Conservation (phyloP, 2,888 invertebrate genomes). For the Scrobipalpa costella region DNA sequence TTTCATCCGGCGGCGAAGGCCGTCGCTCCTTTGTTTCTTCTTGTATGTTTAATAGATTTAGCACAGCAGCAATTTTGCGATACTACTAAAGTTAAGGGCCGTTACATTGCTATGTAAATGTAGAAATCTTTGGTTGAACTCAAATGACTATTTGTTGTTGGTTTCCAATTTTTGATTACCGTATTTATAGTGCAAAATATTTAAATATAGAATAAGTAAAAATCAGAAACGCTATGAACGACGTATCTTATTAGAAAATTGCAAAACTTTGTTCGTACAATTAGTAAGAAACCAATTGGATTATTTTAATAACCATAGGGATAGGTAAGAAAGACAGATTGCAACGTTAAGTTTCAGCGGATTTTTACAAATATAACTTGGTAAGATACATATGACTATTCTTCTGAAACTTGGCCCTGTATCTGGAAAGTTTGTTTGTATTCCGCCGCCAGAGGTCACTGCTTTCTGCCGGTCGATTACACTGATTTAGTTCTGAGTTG, state of each 20-base stretch:
- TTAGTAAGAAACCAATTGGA: constrained; percentile 25
- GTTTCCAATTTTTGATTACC: background rate
- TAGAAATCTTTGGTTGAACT: background rate
- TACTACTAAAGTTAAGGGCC: background rate
- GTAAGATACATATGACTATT: constrained; percentile 27
- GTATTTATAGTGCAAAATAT: background rate
- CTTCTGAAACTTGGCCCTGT: constrained; percentile 37
- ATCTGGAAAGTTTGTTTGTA: constrained; percentile 34
- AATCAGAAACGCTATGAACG: background rate
- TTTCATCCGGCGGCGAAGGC: constrained; percentile 44
- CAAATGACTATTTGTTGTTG: background rate
- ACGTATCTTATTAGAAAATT: constrained; percentile 16
- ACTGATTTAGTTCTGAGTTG: constrained; percentile 32
- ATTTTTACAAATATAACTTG: background rate
- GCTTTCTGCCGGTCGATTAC: constrained; percentile 57
- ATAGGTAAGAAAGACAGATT: background rate
- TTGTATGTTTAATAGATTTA: background rate
- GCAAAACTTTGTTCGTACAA: background rate
- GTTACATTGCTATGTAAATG: background rate
- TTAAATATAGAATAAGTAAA: background rate
- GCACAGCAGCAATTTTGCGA: background rate
- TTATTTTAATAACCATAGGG: constrained; percentile 14
- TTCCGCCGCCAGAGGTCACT: constrained; percentile 61
- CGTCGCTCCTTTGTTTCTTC: constrained; percentile 33
- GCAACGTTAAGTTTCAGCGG: background rate